Base-by-base conservation (phyloP, 2,888 invertebrate genomes). In the Drosophila koepferae region DNA sequence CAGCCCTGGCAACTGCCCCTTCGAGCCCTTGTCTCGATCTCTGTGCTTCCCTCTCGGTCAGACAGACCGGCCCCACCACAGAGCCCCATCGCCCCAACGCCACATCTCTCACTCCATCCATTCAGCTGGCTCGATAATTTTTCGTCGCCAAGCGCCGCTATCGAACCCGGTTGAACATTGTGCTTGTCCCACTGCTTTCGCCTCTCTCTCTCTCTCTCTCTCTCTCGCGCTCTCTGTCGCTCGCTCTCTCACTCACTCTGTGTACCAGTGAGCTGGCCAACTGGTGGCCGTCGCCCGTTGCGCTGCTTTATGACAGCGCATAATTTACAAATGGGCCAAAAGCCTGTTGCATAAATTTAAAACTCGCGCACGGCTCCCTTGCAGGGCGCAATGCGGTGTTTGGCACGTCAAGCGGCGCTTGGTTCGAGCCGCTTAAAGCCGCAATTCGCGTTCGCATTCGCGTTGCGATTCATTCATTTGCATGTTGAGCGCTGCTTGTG, bases 311-410 rank as follows among this genome's bases (percentile, higher is more conserved):
- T 86, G 85, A 86, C 89, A 89, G 85, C 87, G 89, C 81, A 86
- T 86, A 86, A 89, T 84, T 84, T 81, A 86, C 85, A 86, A 86
- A 89, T 89, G 89, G 87, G 85, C 75, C 85, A 87, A 84, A 89
- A 86, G 85, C 89, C 84, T 85, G 84, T 85, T 85, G 85, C 89
- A 85, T 85, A 85, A 85, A 85, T 85, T 85, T 81, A 71, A 74
- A 77, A 74, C 63, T 74, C 61, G 55, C 66, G 49, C 65, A 44
- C 66, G 51, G 53, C 16, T 31, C 16, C 54, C 40, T 20, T 23
- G 38, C 38, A 38, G 5, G 38, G 16, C 36, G 36, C n/a, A 18
- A 3, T 18, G 18, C 28, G 34, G 20, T 54, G 38, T 54, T 38
- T 16, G 51, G 3, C 65, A 36, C 43, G 63, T 63, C 64, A 38